phyloP scores from a whole-genome alignment of 2,113 vertebrate species.

The Terrapene triunguis region DNA sequence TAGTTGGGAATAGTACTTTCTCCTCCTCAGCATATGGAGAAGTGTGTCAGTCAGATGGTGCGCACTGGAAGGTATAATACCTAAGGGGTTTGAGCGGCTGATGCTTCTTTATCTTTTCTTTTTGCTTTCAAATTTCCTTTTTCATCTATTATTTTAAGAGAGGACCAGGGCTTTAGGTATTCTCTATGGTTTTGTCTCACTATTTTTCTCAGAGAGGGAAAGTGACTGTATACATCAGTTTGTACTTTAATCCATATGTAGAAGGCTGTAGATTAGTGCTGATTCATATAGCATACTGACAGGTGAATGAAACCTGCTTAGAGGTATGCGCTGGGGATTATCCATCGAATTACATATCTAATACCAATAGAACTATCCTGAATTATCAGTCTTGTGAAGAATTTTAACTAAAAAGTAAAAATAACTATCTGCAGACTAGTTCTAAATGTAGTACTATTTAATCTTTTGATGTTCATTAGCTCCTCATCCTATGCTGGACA shows the following conservation, averaged over 20 bases:
- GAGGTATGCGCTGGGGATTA: not conserved
- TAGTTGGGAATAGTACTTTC: conserved; percentile 78
- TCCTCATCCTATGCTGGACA: not conserved
- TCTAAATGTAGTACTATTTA: not conserved
- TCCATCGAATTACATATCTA: not conserved
- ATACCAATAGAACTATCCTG: not conserved
- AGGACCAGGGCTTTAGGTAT: conserved; percentile 58
- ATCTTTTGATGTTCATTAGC: not conserved
- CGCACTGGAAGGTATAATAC: conserved; percentile 78
- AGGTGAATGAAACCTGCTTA: conserved; percentile 35
- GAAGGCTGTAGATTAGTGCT: not conserved
- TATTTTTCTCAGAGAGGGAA: conserved; percentile 3
- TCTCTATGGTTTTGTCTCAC: conserved; percentile 40
- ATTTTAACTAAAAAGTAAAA: not conserved
- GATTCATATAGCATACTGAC: not conserved
- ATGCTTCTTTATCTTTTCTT: conserved; percentile 76
- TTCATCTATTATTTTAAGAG: conserved; percentile 76
- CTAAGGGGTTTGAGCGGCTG: conserved; percentile 71
- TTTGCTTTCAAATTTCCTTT: conserved; percentile 77
- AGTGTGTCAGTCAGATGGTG: conserved; percentile 79
- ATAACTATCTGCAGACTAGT: fast-evolving
- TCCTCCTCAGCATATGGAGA: conserved; percentile 80
- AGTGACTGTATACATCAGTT: conserved; percentile 1
- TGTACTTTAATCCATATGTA: not conserved
- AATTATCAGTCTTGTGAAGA: not conserved